These are phyloP conservation scores for Isaurus tuberculatus DNA, from an alignment of 92 coral and sea anemone genomes.

Conservation along the genomic window DNA sequence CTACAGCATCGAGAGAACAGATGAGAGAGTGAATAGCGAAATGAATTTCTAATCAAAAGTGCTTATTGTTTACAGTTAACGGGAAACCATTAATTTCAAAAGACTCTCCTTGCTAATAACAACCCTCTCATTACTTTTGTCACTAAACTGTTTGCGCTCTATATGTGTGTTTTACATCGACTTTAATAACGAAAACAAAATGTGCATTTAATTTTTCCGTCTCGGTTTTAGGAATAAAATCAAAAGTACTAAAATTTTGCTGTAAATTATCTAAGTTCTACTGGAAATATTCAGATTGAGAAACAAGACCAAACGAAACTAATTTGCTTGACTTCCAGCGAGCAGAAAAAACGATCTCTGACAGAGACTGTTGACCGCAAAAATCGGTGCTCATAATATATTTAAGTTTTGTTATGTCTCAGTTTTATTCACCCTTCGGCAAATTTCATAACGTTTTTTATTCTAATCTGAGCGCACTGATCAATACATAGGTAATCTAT, in stretches of 20 bases:
- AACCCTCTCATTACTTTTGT: constrained; percentile 31
- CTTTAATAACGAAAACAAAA: constrained; percentile 49
- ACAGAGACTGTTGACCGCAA: constrained; percentile 10
- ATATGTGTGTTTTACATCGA: constrained; percentile 44
- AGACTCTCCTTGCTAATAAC: constrained; percentile 4
- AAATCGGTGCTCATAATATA: not conserved
- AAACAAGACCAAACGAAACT: not conserved
- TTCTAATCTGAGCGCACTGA: constrained; percentile 13
- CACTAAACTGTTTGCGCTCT: constrained; percentile 16
- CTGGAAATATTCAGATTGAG: not conserved
- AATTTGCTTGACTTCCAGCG: constrained; percentile 31
- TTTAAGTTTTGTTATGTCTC: constrained; percentile 22
- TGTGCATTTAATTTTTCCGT: constrained; percentile 14
- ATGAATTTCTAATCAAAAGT: constrained; percentile 36
- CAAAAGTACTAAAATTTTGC: not conserved
- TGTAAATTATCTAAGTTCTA: not conserved
- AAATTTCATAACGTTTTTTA: constrained; percentile 26
- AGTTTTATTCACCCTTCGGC: constrained; percentile 23
- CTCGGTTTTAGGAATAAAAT: constrained; percentile 1
- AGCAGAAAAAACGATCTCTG: constrained; percentile 10
- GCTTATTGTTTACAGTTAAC: constrained; percentile 23
- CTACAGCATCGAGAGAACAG: constrained; percentile 1
- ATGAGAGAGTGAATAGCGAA: constrained; percentile 6
- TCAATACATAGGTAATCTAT: not conserved
- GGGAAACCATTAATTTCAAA: constrained; percentile 43